Percentiles rank a stretch among this genome's conserved stretches.
These are phyloP conservation scores for Diplazon laetatorius DNA, from an alignment of 2,888 invertebrate species.

Conservation along the genomic window DNA sequence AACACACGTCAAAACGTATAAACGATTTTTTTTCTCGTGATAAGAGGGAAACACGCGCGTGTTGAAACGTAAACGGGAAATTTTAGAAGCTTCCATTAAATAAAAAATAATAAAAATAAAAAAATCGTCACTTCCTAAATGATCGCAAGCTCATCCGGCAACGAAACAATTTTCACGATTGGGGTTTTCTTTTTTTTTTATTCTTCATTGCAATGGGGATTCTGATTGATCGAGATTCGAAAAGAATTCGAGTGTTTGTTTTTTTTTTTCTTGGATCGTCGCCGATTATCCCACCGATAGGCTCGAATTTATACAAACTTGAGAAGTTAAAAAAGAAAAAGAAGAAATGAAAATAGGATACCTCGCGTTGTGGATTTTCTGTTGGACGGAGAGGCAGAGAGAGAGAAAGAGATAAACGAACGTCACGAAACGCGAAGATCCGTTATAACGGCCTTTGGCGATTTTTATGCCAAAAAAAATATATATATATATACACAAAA, in stretches of 20 bases:
- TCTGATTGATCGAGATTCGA: conserved; percentile 27
- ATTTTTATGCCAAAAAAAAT: conserved; percentile 47
- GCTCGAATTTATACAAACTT: conserved; percentile 38
- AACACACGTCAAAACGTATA: too few relatives aligned
- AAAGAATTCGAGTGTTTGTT: neutral
- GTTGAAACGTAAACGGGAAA: neutral
- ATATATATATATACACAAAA: conserved; percentile 1
- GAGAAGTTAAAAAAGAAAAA: conserved; percentile 6
- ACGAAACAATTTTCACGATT: conserved; percentile 25
- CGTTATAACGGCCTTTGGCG: conserved; percentile 52
- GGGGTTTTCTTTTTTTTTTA: conserved; percentile 36
- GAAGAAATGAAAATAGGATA: conserved; percentile 7
- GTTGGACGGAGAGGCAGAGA: conserved; percentile 15
- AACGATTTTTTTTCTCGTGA: conserved; percentile 16
- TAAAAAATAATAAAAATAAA: too few relatives aligned
- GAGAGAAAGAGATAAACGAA: neutral
- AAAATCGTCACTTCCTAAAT: conserved; percentile 16
- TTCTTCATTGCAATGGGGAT: conserved; percentile 15
- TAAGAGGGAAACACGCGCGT: neutral
- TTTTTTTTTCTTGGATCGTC: conserved; percentile 31
- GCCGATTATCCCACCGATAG: conserved; percentile 33
- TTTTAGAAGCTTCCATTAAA: conserved; percentile 6
- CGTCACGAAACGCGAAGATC: conserved; percentile 38
- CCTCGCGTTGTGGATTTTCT: conserved; percentile 20
- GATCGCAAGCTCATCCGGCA: conserved; percentile 15